A percentile compares a stretch with the other conserved stretches of the same genome.
Conservation (phyloP, 2,113 vertebrate species). For the Papio anubis region DNA sequence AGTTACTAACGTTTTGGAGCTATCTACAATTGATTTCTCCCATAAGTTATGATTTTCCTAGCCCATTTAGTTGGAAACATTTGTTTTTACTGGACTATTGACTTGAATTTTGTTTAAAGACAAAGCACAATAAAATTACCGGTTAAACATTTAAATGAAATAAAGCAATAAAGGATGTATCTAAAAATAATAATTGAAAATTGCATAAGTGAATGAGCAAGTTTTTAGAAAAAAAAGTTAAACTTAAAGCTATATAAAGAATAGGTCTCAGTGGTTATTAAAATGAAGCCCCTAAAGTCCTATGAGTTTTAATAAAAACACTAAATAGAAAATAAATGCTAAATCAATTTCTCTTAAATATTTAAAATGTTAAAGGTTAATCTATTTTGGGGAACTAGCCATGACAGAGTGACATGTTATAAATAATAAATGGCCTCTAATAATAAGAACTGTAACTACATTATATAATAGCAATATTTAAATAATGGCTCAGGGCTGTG, state of each 20-base stretch:
- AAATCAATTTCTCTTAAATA: conserved; percentile 69
- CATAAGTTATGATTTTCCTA: conserved; percentile 21
- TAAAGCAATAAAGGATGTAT: background rate
- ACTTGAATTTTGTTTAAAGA: conserved; percentile 51
- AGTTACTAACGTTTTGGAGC: background rate
- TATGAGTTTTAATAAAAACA: conserved; percentile 60
- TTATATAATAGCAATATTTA: conserved; percentile 30
- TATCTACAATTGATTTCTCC: background rate
- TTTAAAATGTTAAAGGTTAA: conserved; percentile 65
- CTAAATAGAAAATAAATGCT: conserved; percentile 54
- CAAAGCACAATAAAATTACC: conserved; percentile 27
- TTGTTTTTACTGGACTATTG: conserved; percentile 15
- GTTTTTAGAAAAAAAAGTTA: conserved; percentile 2
- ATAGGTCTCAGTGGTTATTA: conserved; percentile 19
- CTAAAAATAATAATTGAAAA: conserved; percentile 8
- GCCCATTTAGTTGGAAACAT: background rate
- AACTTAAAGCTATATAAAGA: background rate
- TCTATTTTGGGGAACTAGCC: conserved; percentile 61
- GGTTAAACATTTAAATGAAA: background rate
- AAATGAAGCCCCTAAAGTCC: conserved; percentile 44
- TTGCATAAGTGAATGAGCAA: background rate
- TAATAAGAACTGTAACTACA: conserved; percentile 51
- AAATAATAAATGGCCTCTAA: conserved; percentile 61
- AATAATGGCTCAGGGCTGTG: background rate
- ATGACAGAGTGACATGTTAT: conserved; percentile 48